Conservation (phyloP, 2,797 vertebrate genomes). For the Hipposideros larvatus region DNA sequence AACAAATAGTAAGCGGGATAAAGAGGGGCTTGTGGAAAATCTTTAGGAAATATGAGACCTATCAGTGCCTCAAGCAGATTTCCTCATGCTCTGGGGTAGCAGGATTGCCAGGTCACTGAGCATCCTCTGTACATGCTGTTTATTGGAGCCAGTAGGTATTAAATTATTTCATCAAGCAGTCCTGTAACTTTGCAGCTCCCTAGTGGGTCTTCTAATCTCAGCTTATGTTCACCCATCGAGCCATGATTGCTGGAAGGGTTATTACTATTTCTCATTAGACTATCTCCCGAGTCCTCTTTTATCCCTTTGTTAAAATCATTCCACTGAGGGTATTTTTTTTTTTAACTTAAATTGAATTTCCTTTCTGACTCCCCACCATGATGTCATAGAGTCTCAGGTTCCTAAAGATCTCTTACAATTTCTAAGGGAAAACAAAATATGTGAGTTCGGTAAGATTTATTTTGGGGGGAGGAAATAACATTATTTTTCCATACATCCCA, state of each 20-base stretch:
- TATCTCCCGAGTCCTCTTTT: slow-evolving; percentile 80
- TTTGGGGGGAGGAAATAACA: neutral
- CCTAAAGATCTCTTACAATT: slow-evolving; percentile 68
- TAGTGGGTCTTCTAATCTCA: slow-evolving; percentile 80
- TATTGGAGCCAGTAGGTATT: slow-evolving; percentile 79
- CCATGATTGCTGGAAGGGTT: slow-evolving; percentile 80
- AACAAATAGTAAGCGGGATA: slow-evolving; percentile 31
- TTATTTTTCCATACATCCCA: neutral
- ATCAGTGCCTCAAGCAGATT: slow-evolving; percentile 34
- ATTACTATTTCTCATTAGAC: slow-evolving; percentile 81
- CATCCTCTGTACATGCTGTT: slow-evolving; percentile 71
- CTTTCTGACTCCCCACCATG: slow-evolving; percentile 62
- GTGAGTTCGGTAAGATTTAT: slow-evolving; percentile 33
- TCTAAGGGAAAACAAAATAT: slow-evolving; percentile 29
- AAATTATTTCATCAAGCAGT: slow-evolving; percentile 84
- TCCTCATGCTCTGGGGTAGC: neutral
- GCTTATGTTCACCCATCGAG: slow-evolving; percentile 73
- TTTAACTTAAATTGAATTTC: slow-evolving; percentile 78
- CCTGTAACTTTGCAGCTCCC: slow-evolving; percentile 82
- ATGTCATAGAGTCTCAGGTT: slow-evolving; percentile 63
- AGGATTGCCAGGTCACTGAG: slow-evolving; percentile 33
- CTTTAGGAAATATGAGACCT: neutral
- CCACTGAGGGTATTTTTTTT: slow-evolving; percentile 70
- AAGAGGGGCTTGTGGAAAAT: slow-evolving; percentile 8
- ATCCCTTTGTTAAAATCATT: slow-evolving; percentile 77